phyloP scores from a whole-genome alignment of 2,888 invertebrate species.

The Dryococelus australis region DNA sequence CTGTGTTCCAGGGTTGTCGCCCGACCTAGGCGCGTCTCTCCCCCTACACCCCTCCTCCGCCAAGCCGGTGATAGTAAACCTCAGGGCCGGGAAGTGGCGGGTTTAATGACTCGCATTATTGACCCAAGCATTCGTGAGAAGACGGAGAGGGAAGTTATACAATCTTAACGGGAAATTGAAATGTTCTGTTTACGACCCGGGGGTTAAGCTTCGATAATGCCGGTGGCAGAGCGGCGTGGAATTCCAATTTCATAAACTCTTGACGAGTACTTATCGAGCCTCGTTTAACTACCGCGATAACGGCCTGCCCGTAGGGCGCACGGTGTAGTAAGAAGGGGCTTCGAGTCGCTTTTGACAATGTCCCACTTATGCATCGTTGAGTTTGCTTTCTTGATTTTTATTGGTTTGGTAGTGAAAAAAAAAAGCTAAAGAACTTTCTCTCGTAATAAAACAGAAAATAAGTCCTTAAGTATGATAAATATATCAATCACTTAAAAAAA shows the following conservation, averaged over 20 bases:
- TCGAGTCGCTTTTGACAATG: no score
- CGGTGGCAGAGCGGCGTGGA: not conserved
- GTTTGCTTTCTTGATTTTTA: not conserved
- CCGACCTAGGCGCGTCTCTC: not conserved
- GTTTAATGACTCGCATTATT: not conserved
- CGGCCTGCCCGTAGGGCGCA: not conserved
- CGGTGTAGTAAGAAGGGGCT: not conserved
- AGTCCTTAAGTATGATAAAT: no score
- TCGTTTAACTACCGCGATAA: not conserved
- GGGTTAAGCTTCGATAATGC: not conserved
- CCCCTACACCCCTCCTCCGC: no score
- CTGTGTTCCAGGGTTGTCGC: not conserved
- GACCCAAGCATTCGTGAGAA: not conserved
- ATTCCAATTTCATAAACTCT: not conserved
- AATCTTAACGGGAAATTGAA: slow-evolving; percentile 5
- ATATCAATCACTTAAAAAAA: no score
- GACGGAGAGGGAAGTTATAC: not conserved
- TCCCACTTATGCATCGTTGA: not conserved
- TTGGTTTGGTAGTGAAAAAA: no score
- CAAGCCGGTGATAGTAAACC: not conserved
- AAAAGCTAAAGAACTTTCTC: no score
- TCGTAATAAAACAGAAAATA: no score
- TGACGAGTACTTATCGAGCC: not conserved
- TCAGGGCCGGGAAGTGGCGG: not conserved
- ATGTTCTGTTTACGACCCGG: not conserved